phyloP scores from a whole-genome alignment of 1,140 invertebrate species.

The Scaptomyza pallida region DNA sequence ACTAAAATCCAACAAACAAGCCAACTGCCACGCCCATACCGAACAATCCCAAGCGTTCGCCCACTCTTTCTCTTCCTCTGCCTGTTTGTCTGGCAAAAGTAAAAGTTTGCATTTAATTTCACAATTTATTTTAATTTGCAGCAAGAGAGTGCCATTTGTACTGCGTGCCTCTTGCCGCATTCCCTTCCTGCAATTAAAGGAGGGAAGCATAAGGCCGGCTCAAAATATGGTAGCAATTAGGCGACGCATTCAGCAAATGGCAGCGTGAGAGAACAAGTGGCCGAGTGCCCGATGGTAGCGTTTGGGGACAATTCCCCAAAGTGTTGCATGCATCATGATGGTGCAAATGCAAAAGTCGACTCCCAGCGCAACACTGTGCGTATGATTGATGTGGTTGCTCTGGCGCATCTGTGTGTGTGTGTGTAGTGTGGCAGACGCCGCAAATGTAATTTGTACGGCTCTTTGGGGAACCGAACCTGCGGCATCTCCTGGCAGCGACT shows the following conservation, averaged over 20 bases:
- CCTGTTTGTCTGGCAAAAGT: constrained; percentile 54
- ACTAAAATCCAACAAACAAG: constrained; percentile 12
- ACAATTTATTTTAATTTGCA: constrained; percentile 81
- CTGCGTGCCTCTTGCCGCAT: neutral
- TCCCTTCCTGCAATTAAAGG: constrained; percentile 39
- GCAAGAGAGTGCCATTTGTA: constrained; percentile 21
- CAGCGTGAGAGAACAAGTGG: constrained; percentile 28
- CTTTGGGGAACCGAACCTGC: constrained; percentile 51
- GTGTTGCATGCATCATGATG: constrained; percentile 25
- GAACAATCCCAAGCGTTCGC: neutral
- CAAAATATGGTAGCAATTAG: constrained; percentile 73
- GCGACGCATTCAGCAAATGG: constrained; percentile 55
- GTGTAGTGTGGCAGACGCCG: constrained; percentile 54
- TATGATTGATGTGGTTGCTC: constrained; percentile 68
- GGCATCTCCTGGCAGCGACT: constrained; percentile 31
- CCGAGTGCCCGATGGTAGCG: constrained; percentile 43
- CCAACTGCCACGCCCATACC: neutral
- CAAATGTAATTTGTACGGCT: constrained; percentile 75
- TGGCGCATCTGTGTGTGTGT: constrained; percentile 3
- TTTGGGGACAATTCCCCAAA: constrained; percentile 38
- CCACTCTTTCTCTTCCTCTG: neutral
- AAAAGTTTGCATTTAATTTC: constrained; percentile 78
- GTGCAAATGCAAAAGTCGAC: constrained; percentile 38
- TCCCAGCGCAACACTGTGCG: constrained; percentile 61
- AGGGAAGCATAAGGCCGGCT: constrained; percentile 41